Evolutionary conservation across 2,113 vertebrate genomes (phyloP).

Genomic region (Pterocles gutturalis): DNA sequence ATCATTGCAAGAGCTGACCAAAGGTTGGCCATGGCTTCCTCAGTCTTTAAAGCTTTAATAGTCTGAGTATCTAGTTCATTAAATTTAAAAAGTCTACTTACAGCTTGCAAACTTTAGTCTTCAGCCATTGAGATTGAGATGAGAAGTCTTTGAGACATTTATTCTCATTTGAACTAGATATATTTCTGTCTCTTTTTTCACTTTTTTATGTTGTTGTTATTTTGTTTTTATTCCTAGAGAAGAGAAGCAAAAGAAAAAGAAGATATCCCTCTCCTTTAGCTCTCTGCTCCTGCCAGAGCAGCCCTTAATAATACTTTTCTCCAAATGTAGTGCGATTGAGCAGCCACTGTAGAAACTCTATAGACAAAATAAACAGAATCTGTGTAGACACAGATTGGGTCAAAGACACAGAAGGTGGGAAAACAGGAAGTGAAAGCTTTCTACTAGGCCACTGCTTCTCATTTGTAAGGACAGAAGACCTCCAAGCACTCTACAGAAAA

Average conservation of each 20-base stretch:
- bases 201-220: neutral
- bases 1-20: neutral
- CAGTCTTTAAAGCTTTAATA: neutral
- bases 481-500: neutral
- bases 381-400: neutral
- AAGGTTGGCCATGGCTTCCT: neutral
- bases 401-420: neutral
- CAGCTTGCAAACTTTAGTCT: neutral
- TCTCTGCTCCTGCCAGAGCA: neutral
- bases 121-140: neutral
- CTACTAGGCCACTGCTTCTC: neutral
- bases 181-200: neutral
- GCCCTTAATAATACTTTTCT: neutral
- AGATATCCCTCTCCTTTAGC: neutral
- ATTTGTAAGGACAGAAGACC: neutral
- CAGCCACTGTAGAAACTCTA: neutral
- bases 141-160: neutral
- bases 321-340: neutral
- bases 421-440: constrained; percentile 6
- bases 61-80: neutral
- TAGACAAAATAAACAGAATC: neutral
- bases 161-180: neutral
- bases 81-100: constrained; percentile 10
- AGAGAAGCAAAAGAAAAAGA: neutral
- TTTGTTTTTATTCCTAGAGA: constrained; percentile 17